Conservation (phyloP, 2,797 vertebrate species). For the Sebastiscus albofasciatus region DNA sequence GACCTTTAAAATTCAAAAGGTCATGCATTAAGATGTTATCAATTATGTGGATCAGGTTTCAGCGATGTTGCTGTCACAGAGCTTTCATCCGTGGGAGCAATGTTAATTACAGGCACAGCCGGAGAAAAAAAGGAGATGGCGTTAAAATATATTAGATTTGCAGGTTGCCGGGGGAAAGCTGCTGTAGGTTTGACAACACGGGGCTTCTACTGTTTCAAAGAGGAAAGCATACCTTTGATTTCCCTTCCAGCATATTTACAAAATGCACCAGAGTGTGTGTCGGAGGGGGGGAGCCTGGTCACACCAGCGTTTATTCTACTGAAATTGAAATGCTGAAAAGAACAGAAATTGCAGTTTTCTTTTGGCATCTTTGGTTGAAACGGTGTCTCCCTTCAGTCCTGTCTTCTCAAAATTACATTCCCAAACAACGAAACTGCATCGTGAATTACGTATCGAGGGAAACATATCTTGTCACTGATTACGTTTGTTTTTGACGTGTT, state of each 20-base stretch:
- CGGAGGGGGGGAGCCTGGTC: not conserved
- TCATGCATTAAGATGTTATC: slow-evolving; percentile 80
- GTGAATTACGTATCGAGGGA: too few relatives aligned
- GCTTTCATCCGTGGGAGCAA: slow-evolving; percentile 59
- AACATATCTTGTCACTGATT: too few relatives aligned
- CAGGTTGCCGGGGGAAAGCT: not conserved
- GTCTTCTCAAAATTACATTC: too few relatives aligned
- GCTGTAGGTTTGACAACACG: not conserved
- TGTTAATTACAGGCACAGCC: slow-evolving; percentile 59
- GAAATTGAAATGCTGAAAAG: not conserved
- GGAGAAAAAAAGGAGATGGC: slow-evolving; percentile 16
- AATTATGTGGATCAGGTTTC: slow-evolving; percentile 74
- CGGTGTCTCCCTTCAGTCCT: too few relatives aligned
- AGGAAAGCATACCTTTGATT: not conserved
- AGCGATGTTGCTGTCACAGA: slow-evolving; percentile 67
- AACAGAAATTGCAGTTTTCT: not conserved
- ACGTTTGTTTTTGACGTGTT: too few relatives aligned
- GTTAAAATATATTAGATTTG: slow-evolving; percentile 21
- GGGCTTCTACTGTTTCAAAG: not conserved
- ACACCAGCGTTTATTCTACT: not conserved
- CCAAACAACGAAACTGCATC: too few relatives aligned
- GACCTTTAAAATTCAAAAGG: slow-evolving; percentile 81
- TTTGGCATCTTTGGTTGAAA: not conserved
- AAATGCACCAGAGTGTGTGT: not conserved
- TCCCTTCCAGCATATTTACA: not conserved